phyloP scores from a whole-genome alignment of 2,797 vertebrate species.

The Sphenopsis melanotis region DNA sequence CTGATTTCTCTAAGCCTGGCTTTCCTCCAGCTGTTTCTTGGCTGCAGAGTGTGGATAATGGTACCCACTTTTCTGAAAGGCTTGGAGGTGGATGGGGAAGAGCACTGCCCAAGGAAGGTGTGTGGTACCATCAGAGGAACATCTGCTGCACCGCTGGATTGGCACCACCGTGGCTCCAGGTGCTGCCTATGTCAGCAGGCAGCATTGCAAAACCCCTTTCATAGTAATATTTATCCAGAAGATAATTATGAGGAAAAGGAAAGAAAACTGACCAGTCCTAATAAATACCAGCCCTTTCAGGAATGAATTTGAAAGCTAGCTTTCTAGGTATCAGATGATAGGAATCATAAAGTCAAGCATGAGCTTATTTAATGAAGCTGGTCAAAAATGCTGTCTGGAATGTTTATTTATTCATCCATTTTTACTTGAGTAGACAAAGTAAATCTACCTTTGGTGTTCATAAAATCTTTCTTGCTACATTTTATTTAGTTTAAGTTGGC shows the following conservation, averaged over 20 bases:
- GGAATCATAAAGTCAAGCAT: constrained; percentile 6
- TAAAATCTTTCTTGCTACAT: constrained; percentile 24
- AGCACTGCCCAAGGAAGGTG: background rate
- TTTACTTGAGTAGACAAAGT: constrained; percentile 64
- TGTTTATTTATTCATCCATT: constrained; percentile 59
- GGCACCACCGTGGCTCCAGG: background rate
- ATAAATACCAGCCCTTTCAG: constrained; percentile 32
- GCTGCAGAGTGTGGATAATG: background rate
- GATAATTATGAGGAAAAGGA: constrained; percentile 16
- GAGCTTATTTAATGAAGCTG: background rate
- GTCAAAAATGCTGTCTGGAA: constrained; percentile 34
- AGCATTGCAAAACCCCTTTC: constrained; percentile 13
- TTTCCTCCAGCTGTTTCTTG: constrained; percentile 2
- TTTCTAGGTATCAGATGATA: constrained; percentile 41
- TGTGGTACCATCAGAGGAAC: background rate
- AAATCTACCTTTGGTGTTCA: constrained; percentile 57
- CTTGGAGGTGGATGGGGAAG: background rate
- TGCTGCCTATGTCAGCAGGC: constrained; percentile 23
- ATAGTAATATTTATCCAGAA: constrained; percentile 1
- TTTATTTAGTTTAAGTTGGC: constrained; percentile 52
- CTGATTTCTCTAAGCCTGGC: background rate
- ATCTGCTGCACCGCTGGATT: background rate
- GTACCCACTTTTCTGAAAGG: background rate
- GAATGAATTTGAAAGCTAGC: constrained; percentile 4
- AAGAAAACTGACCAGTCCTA: constrained; percentile 4